These are phyloP conservation scores for Gila robusta DNA, from an alignment of 2,797 vertebrate genomes.

Conservation along the genomic window DNA sequence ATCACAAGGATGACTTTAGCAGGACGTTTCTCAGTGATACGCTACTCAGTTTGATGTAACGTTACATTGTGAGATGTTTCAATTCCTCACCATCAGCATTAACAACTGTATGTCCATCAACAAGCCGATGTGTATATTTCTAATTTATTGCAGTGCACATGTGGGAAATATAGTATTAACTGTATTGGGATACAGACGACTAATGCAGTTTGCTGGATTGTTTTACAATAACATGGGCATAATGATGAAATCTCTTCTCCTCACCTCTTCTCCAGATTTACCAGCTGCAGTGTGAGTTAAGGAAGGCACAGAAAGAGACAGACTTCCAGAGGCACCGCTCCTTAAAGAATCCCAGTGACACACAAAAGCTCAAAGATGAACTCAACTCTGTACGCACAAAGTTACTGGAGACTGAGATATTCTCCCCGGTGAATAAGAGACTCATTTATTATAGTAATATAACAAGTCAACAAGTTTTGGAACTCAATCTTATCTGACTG, in stretches of 20 bases:
- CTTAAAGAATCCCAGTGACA: conserved; percentile 67
- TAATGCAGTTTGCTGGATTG: neutral
- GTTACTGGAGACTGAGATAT: conserved; percentile 74
- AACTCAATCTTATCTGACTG: neutral
- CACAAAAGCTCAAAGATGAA: conserved; percentile 79
- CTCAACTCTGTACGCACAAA: conserved; percentile 74
- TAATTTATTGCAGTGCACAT: too few relatives aligned
- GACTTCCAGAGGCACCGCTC: conserved; percentile 77
- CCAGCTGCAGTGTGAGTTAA: conserved; percentile 82
- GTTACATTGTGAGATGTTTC: too few relatives aligned
- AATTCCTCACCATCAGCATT: too few relatives aligned
- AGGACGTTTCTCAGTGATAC: too few relatives aligned
- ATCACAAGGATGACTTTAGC: too few relatives aligned
- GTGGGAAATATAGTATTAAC: too few relatives aligned
- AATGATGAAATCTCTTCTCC: conserved; percentile 1
- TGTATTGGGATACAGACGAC: too few relatives aligned
- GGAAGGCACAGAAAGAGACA: conserved; percentile 74
- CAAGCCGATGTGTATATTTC: too few relatives aligned
- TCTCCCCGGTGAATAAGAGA: conserved; percentile 75
- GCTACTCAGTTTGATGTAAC: too few relatives aligned
- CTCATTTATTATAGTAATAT: neutral
- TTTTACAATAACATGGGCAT: neutral
- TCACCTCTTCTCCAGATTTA: conserved; percentile 79
- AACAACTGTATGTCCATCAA: too few relatives aligned
- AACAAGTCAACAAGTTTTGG: neutral